A percentile compares a stretch with the other conserved stretches of the same genome.
phyloP scores from a whole-genome alignment of 2,888 invertebrate species.

The Kuschelorhynchus macadamiae region DNA sequence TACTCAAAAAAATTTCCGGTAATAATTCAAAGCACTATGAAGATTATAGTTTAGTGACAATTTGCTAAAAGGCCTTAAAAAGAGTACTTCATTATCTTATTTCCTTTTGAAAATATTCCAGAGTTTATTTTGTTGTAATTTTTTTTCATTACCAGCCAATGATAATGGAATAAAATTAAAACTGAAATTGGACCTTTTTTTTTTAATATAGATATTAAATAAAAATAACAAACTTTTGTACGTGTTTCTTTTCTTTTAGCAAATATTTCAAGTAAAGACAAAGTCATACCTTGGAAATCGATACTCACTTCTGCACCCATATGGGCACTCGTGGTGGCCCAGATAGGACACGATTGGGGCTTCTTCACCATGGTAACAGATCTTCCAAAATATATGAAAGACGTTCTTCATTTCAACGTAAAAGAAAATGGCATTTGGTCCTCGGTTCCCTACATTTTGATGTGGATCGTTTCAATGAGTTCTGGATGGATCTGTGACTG shows the following conservation, averaged over 20 bases:
- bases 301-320: slow-evolving; percentile 80
- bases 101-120: too few species aligned
- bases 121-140: too few species aligned
- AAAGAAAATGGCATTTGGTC: slow-evolving; percentile 76
- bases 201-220: too few species aligned
- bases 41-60: too few species aligned
- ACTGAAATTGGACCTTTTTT: too few species aligned
- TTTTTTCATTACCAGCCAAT: too few species aligned
- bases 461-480: slow-evolving; percentile 76
- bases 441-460: slow-evolving; percentile 76
- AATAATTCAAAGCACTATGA: too few species aligned
- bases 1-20: too few species aligned
- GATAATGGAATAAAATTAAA: too few species aligned
- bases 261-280: slow-evolving; percentile 54
- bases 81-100: too few species aligned
- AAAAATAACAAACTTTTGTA: too few species aligned
- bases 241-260: slow-evolving; percentile 35
- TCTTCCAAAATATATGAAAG: slow-evolving; percentile 80
- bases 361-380: slow-evolving; percentile 81
- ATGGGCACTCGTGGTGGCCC: slow-evolving; percentile 82
- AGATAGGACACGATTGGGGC: slow-evolving; percentile 80
- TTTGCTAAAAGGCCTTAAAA: too few species aligned
- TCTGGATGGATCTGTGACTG: slow-evolving; percentile 80
- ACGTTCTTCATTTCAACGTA: slow-evolving; percentile 77
- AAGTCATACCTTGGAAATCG: slow-evolving; percentile 72